Evolutionary conservation across 2,113 vertebrate genomes (phyloP).

Genomic region (Apus apus): DNA sequence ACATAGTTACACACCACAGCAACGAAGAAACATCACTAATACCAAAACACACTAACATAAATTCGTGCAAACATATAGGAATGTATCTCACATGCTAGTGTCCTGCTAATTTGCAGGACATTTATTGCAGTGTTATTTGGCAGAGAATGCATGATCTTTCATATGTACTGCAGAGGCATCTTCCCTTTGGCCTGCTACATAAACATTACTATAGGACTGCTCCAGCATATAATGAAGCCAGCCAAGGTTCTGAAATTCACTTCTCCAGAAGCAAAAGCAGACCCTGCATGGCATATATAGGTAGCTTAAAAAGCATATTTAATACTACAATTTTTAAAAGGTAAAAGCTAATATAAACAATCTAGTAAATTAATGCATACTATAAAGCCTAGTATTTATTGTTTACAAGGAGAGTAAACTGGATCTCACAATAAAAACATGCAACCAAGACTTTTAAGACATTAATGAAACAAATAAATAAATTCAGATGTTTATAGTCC

Average conservation of each 20-base stretch:
- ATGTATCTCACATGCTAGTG: background rate
- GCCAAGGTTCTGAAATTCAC: background rate
- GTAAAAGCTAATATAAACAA: background rate
- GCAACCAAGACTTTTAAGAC: background rate
- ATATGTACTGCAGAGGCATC: background rate
- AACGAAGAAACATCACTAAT: background rate
- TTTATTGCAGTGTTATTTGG: background rate
- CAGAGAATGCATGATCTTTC: background rate
- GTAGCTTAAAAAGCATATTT: background rate
- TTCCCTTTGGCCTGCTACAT: background rate
- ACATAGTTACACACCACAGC: background rate
- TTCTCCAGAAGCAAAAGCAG: background rate
- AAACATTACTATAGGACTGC: background rate
- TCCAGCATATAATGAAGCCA: background rate
- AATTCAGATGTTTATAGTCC: background rate
- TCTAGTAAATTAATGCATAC: background rate
- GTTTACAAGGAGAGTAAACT: background rate
- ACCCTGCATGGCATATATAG: background rate
- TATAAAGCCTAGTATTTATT: background rate
- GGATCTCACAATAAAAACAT: background rate
- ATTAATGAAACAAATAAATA: background rate
- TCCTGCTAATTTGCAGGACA: background rate
- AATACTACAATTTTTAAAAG: background rate
- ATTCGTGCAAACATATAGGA: background rate
- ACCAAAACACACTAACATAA: background rate